These are phyloP conservation scores for Papilio gigon DNA, from an alignment of 2,888 invertebrate species.

Conservation along the genomic window DNA sequence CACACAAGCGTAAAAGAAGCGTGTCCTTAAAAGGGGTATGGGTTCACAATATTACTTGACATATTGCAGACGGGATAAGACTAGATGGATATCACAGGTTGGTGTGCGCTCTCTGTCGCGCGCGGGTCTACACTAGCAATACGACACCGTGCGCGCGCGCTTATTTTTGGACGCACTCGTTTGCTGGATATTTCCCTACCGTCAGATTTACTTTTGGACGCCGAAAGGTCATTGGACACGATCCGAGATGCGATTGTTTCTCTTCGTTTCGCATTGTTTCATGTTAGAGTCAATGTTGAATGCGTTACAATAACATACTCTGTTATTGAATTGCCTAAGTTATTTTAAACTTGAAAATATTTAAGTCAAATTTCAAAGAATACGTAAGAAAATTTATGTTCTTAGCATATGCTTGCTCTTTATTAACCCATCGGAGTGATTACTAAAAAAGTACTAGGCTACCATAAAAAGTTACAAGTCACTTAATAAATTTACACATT, in stretches of 20 bases:
- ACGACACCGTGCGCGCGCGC: constrained; percentile 68
- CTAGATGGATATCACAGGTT: constrained; percentile 76
- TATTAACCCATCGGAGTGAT: too few relatives aligned
- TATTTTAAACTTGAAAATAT: background rate
- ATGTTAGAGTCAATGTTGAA: background rate
- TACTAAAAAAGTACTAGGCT: background rate
- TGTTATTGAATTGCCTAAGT: background rate
- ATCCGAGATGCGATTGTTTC: constrained; percentile 60
- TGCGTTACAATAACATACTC: background rate
- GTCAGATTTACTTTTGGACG: constrained; percentile 76
- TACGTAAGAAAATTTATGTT: too few relatives aligned
- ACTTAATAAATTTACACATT: too few relatives aligned
- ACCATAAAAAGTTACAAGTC: background rate
- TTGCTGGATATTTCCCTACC: constrained; percentile 69
- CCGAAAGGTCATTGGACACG: constrained; percentile 80
- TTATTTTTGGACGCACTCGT: constrained; percentile 69
- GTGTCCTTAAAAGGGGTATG: constrained; percentile 39
- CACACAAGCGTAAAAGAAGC: constrained; percentile 61
- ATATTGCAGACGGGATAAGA: constrained; percentile 63
- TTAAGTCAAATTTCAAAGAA: background rate
- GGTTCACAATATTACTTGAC: constrained; percentile 65
- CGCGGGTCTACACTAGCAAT: constrained; percentile 72
- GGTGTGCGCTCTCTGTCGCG: constrained; percentile 54
- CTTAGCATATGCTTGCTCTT: too few relatives aligned
- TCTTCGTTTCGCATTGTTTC: constrained; percentile 5